Evolutionary conservation across 2,888 invertebrate species (phyloP).

Genomic region (Leptinotarsa rubiginosa): DNA sequence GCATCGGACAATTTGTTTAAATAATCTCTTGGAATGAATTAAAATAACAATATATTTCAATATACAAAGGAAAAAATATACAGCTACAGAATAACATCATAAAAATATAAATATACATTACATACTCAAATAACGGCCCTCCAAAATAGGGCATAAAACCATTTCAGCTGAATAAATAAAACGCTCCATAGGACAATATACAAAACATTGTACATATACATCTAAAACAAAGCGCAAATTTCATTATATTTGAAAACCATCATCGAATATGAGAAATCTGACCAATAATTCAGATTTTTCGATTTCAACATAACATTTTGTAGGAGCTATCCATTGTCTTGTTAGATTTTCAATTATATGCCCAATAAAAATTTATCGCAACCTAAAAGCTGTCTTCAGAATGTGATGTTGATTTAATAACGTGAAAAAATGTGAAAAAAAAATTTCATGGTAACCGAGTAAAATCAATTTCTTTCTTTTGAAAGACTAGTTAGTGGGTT

Average conservation of each 20-base stretch:
- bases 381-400: not conserved
- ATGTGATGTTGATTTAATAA: not conserved
- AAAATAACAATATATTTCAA: conserved; percentile 37
- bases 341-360: not conserved
- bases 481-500: conserved; percentile 2
- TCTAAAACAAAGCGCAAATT: conserved; percentile 31
- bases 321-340: conserved; percentile 1
- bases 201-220: conserved; percentile 28
- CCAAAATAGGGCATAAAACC: conserved; percentile 23
- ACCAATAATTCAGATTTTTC: not conserved
- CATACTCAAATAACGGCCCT: conserved; percentile 17
- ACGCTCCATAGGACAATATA: conserved; percentile 31
- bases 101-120: conserved; percentile 37
- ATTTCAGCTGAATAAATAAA: conserved; percentile 31
- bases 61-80: conserved; percentile 35
- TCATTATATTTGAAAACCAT: not conserved
- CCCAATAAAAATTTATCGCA: not conserved
- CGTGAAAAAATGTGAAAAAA: conserved; percentile 1
- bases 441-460: not conserved
- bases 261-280: not conserved
- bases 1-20: not conserved
- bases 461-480: not conserved
- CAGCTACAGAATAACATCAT: conserved; percentile 30
- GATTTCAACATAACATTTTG: not conserved
- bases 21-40: not conserved